Percentiles rank a stretch among this genome's conserved stretches.
phyloP scores from a whole-genome alignment of 2,888 invertebrate genomes.

The Orchesella flavescens region DNA sequence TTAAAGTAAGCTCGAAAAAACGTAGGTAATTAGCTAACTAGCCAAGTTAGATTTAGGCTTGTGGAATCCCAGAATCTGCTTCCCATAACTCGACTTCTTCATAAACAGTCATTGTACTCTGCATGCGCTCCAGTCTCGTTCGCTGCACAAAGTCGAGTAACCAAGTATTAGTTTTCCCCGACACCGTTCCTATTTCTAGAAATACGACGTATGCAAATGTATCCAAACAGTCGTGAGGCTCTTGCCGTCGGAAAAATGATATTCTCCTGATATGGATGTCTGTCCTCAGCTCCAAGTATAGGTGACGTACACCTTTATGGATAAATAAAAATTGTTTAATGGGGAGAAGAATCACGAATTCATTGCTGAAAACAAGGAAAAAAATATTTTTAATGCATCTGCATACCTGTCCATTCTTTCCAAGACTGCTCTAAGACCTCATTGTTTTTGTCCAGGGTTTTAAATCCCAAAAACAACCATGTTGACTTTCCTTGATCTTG shows the following conservation, averaged over 20 bases:
- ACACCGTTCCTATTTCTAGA: conserved; percentile 74
- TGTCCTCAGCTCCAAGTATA: conserved; percentile 75
- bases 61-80: conserved; percentile 45
- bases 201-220: conserved; percentile 75
- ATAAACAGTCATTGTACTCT: conserved; percentile 75
- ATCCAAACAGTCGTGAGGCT: conserved; percentile 73
- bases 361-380: not conserved
- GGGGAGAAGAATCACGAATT: not conserved
- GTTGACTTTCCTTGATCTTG: conserved; percentile 58
- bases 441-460: conserved; percentile 74
- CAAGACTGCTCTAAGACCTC: conserved; percentile 73
- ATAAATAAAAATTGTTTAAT: conserved; percentile 1
- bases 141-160: conserved; percentile 75
- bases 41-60: not conserved
- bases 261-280: conserved; percentile 75
- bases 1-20: too few species aligned
- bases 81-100: conserved; percentile 66
- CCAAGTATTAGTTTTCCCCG: conserved; percentile 72
- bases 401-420: conserved; percentile 75
- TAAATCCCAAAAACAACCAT: conserved; percentile 74
- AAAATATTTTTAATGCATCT: too few species aligned
- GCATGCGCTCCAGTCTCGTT: conserved; percentile 74
- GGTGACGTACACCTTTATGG: conserved; percentile 73
- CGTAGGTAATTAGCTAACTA: too few species aligned
- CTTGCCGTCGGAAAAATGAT: conserved; percentile 74